phyloP scores from a whole-genome alignment of 2,888 invertebrate species.

The Cataglyphis livida region DNA sequence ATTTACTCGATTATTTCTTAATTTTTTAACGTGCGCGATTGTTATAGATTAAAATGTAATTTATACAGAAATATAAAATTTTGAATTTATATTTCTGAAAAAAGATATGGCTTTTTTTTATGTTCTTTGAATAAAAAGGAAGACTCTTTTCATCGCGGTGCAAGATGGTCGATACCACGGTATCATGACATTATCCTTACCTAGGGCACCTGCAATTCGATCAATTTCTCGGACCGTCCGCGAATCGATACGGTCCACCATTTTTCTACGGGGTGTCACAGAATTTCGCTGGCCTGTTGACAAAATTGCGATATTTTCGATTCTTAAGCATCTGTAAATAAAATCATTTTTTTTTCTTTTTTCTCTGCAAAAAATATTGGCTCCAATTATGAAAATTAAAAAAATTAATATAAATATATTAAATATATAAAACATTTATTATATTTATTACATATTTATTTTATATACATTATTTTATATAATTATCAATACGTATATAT shows the following conservation, averaged over 20 bases:
- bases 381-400: not conserved
- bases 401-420: not conserved
- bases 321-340: not conserved
- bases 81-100: not conserved
- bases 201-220: slow-evolving; percentile 82
- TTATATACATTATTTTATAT: not conserved
- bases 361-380: not conserved
- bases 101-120: not conserved
- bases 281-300: not conserved
- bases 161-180: slow-evolving; percentile 66
- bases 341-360: not conserved
- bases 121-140: slow-evolving; percentile 37
- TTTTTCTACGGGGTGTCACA: slow-evolving; percentile 51
- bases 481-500: not conserved
- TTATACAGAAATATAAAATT: not conserved
- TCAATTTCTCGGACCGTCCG: slow-evolving; percentile 79
- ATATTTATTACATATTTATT: not conserved
- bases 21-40: not conserved
- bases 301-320: not conserved
- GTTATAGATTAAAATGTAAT: not conserved
- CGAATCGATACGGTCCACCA: slow-evolving; percentile 65
- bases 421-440: not conserved
- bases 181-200: slow-evolving; percentile 71
- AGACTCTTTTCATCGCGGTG: slow-evolving; percentile 66
- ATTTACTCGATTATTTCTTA: not conserved